Evolutionary conservation across 2,888 invertebrate species (phyloP).

Genomic region (Noctua comes): DNA sequence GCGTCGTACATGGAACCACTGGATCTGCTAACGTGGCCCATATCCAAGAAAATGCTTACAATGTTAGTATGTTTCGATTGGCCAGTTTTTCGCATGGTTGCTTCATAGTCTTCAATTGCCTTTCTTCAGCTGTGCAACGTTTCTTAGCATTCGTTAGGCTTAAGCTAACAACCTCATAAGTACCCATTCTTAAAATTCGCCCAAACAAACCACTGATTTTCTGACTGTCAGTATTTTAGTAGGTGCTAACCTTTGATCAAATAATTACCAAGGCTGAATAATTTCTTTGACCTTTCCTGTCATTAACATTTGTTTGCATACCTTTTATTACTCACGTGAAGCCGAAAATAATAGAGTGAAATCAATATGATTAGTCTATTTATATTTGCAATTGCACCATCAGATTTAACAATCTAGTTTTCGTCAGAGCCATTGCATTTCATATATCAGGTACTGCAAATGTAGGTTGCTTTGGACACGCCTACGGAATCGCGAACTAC

Average conservation of each 20-base stretch:
- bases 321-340: constrained; percentile 1
- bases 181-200: neutral
- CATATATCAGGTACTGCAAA: constrained; percentile 1
- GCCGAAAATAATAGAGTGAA: neutral
- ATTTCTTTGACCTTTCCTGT: constrained; percentile 2
- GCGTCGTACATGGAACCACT: constrained; percentile 38
- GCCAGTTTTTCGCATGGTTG: constrained; percentile 50
- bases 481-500: constrained; percentile 3
- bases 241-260: neutral
- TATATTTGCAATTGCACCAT: constrained; percentile 6
- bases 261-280: neutral
- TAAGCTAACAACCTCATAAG: neutral
- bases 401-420: constrained; percentile 8
- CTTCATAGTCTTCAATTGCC: constrained; percentile 24
- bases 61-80: constrained; percentile 41
- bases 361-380: neutral
- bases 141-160: constrained; percentile 1
- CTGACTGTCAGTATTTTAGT: neutral
- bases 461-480: neutral
- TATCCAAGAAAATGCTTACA: constrained; percentile 58
- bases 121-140: constrained; percentile 14
- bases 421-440: constrained; percentile 2
- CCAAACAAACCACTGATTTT: neutral
- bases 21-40: constrained; percentile 50
- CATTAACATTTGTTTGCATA: neutral